Percentiles rank a stretch among this genome's conserved stretches.
Evolutionary conservation across 2,888 invertebrate genomes (phyloP).

Genomic region (Neoaliturus tenellus): DNA sequence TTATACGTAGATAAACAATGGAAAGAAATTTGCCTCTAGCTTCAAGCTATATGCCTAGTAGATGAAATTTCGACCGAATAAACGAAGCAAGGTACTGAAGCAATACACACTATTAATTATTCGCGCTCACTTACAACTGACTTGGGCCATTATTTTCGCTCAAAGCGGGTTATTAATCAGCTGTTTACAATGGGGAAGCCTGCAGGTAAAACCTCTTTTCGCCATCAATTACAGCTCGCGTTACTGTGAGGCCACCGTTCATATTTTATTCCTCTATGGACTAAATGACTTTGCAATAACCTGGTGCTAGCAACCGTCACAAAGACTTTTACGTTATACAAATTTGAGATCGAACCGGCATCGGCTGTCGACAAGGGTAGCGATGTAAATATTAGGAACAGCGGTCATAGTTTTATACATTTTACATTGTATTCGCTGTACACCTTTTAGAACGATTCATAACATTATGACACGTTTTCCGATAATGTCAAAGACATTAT

Average conservation of each 20-base stretch:
- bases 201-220: slow-evolving; percentile 5
- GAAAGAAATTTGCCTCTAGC: too few relatives aligned
- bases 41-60: too few relatives aligned
- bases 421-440: not conserved
- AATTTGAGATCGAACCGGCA: not conserved
- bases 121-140: slow-evolving; percentile 33
- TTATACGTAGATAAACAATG: too few relatives aligned
- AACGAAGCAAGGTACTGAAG: slow-evolving; percentile 41
- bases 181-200: slow-evolving; percentile 25
- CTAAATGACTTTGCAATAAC: slow-evolving; percentile 33
- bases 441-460: slow-evolving; percentile 5
- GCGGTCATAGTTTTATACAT: slow-evolving; percentile 8
- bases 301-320: slow-evolving; percentile 21
- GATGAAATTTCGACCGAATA: too few relatives aligned
- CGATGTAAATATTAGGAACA: not conserved
- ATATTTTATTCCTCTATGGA: not conserved
- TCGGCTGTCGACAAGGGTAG: not conserved
- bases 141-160: slow-evolving; percentile 2
- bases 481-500: not conserved
- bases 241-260: not conserved
- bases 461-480: not conserved
- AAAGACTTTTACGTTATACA: slow-evolving; percentile 4
- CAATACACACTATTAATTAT: slow-evolving; percentile 35
- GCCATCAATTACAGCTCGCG: not conserved
- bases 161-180: slow-evolving; percentile 25